Conservation (phyloP, 2,888 invertebrate genomes). For the Ophion costatus region DNA sequence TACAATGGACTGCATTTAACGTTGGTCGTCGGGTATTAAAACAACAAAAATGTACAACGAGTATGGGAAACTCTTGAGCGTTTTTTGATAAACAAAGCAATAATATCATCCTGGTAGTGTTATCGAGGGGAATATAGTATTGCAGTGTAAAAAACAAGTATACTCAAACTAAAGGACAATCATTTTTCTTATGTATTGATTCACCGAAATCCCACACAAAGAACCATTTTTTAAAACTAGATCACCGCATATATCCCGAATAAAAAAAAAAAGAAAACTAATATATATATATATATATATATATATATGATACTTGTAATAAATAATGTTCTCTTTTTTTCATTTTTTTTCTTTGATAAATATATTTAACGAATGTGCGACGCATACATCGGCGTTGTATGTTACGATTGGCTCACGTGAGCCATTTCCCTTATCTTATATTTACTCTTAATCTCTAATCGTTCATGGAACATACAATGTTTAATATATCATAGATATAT, state of each 20-base stretch:
- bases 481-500: conserved; percentile 99
- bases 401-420: conserved; percentile 77
- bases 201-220: conserved; percentile 55
- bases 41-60: conserved; percentile 4
- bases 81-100: not conserved
- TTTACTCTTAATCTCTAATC: conserved; percentile 77
- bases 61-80: conserved; percentile 9
- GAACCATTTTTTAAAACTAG: conserved; percentile 22
- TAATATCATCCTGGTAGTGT: conserved; percentile 24
- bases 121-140: conserved; percentile 30
- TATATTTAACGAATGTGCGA: conserved; percentile 58
- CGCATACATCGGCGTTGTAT: conserved; percentile 19
- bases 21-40: conserved; percentile 1
- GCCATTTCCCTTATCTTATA: conserved; percentile 68
- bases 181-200: conserved; percentile 46
- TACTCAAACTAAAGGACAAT: conserved; percentile 26
- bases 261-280: conserved; percentile 28
- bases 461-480: conserved; percentile 98
- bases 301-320: conserved; percentile 48
- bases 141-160: not conserved
- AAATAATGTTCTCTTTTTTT: conserved; percentile 46
- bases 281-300: not conserved
- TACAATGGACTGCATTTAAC: not conserved
- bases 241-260: conserved; percentile 44
- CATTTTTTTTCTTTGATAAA: conserved; percentile 27